phyloP scores from a whole-genome alignment of 2,888 invertebrate species.

The Scaeva pyrastri region DNA sequence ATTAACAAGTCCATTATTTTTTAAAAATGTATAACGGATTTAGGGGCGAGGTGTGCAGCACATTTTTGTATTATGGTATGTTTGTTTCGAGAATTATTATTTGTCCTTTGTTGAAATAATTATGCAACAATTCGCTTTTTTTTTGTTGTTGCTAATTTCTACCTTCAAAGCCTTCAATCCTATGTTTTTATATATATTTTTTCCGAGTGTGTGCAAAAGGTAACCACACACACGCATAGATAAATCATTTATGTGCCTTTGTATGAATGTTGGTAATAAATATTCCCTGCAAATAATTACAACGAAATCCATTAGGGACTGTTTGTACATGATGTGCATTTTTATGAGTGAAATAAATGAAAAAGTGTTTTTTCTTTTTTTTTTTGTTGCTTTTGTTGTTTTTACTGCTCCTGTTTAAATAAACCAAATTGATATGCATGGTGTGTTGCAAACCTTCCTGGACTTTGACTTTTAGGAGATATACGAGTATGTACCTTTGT shows the following conservation, averaged over 20 bases:
- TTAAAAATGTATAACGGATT: not conserved
- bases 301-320: conserved; percentile 63
- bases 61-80: not conserved
- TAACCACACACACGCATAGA: too few relatives aligned
- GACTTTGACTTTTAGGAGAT: conserved; percentile 38
- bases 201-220: not conserved
- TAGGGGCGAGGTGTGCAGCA: too few relatives aligned
- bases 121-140: conserved; percentile 21
- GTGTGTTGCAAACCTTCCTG: conserved; percentile 46
- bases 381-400: not conserved
- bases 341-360: conserved; percentile 42
- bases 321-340: conserved; percentile 65
- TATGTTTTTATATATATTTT: not conserved
- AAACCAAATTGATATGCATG: conserved; percentile 52
- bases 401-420: not conserved
- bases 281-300: conserved; percentile 64
- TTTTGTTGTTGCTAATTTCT: not conserved
- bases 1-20: conserved; percentile 33
- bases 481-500: not conserved
- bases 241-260: not conserved
- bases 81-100: not conserved
- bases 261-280: conserved; percentile 22
- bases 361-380: conserved; percentile 18
- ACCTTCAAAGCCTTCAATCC: not conserved
- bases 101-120: not conserved